Percentiles rank a stretch among this genome's conserved stretches.
phyloP scores from a whole-genome alignment of 2,888 invertebrate species.

The Hedychridium roseum region DNA sequence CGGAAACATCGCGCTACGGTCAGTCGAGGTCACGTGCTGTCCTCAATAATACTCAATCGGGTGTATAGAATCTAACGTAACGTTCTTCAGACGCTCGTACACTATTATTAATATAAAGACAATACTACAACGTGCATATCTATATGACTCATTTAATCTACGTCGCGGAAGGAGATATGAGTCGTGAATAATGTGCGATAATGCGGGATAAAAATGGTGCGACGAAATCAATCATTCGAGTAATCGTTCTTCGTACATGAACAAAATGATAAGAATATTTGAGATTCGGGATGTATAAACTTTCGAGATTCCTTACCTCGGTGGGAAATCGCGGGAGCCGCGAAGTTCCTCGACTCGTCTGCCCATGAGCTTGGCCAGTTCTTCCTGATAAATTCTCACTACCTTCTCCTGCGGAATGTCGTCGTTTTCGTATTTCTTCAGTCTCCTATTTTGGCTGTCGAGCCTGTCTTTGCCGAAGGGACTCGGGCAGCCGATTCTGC shows the following conservation, averaged over 20 bases:
- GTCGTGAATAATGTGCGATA: background rate
- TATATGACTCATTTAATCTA: too few relatives aligned
- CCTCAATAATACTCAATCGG: conserved; percentile 58
- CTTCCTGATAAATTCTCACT: conserved; percentile 93
- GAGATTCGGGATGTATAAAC: too few relatives aligned
- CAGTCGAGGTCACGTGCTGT: conserved; percentile 63
- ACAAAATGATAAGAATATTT: too few relatives aligned
- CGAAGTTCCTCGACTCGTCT: conserved; percentile 78
- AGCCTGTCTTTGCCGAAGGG: conserved; percentile 76
- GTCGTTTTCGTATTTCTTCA: conserved; percentile 90
- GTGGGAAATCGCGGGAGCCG: conserved; percentile 79
- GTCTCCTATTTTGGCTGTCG: conserved; percentile 73
- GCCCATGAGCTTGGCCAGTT: conserved; percentile 91
- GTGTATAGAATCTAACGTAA: conserved; percentile 4
- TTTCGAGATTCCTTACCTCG: conserved; percentile 71
- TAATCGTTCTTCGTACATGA: too few relatives aligned
- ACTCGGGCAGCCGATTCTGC: conserved; percentile 79
- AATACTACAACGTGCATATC: conserved; percentile 1
- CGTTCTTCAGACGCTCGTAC: too few relatives aligned
- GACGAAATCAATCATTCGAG: too few relatives aligned
- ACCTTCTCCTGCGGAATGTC: conserved; percentile 97
- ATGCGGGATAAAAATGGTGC: background rate
- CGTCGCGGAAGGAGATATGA: background rate
- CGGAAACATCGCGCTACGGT: conserved; percentile 75
- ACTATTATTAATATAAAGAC: background rate